Evolutionary conservation across 2,113 vertebrate species (phyloP).

Genomic region (Corythornis cristatus): DNA sequence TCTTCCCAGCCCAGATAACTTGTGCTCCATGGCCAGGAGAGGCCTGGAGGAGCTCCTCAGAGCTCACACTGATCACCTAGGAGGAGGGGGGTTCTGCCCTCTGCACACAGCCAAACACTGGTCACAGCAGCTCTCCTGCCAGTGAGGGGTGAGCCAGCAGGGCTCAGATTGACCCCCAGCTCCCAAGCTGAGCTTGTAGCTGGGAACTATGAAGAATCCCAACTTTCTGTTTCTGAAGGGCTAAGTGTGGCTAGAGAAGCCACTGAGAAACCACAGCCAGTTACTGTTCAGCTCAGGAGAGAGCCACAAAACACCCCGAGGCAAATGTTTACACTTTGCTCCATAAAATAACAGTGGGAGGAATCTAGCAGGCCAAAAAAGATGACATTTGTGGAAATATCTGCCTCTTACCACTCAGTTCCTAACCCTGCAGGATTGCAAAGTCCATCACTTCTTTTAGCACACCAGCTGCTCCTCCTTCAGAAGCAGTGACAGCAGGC

Average conservation of each 20-base stretch:
- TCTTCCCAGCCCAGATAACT: not conserved
- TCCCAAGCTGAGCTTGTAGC: not conserved
- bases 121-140: not conserved
- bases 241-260: not conserved
- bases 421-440: constrained; percentile 15
- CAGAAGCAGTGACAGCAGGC: not conserved
- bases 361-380: not conserved
- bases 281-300: not conserved
- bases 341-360: constrained; percentile 25
- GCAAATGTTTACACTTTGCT: not conserved
- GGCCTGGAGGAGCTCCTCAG: not conserved
- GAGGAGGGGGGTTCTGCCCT: not conserved
- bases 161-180: not conserved
- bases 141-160: not conserved
- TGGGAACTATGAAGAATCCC: not conserved
- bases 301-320: not conserved
- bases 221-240: not conserved
- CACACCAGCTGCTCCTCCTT: constrained; percentile 57
- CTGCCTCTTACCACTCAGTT: constrained; percentile 38
- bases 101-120: not conserved
- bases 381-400: constrained; percentile 16
- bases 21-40: not conserved
- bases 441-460: constrained; percentile 46
- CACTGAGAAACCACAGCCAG: not conserved
- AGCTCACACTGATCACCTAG: not conserved